A percentile compares a stretch with the other conserved stretches of the same genome.
Conservation (phyloP, 2,797 vertebrate genomes). For the Chromobotia macracanthus region DNA sequence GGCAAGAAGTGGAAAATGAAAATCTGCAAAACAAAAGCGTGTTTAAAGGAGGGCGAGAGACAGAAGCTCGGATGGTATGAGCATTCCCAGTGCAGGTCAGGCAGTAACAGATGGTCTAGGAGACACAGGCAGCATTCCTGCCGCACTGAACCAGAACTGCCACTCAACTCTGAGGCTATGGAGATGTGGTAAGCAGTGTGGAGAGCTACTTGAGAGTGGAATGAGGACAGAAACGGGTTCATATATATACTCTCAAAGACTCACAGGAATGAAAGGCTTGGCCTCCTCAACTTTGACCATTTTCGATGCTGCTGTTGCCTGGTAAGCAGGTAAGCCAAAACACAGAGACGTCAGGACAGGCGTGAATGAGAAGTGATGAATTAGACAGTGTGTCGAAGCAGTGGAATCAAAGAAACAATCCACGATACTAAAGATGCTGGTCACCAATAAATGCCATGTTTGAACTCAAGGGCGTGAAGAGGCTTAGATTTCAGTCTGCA, state of each 20-base stretch:
- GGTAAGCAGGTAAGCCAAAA: slow-evolving; percentile 79
- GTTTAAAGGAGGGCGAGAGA: slow-evolving; percentile 48
- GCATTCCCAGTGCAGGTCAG: slow-evolving; percentile 47
- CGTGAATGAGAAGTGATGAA: slow-evolving; percentile 59
- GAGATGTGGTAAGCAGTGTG: slow-evolving; percentile 7
- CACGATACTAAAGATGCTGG: not conserved
- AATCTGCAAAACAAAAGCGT: slow-evolving; percentile 47
- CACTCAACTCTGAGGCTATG: slow-evolving; percentile 10
- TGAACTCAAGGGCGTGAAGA: not conserved
- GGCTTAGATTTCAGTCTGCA: not conserved
- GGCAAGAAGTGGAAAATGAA: slow-evolving; percentile 17
- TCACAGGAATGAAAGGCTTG: slow-evolving; percentile 79
- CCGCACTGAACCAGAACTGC: slow-evolving; percentile 20
- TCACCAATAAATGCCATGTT: not conserved
- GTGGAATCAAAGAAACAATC: slow-evolving; percentile 39
- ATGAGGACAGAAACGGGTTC: slow-evolving; percentile 56
- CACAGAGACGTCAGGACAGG: slow-evolving; percentile 67
- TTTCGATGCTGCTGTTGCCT: slow-evolving; percentile 82
- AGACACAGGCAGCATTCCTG: slow-evolving; percentile 12
- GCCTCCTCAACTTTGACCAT: slow-evolving; percentile 82
- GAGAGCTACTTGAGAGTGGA: slow-evolving; percentile 29
- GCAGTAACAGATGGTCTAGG: slow-evolving; percentile 24
- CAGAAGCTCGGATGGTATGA: slow-evolving; percentile 51
- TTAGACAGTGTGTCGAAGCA: slow-evolving; percentile 53
- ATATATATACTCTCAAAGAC: slow-evolving; percentile 61